These are phyloP conservation scores for Musca vetustissima DNA, from an alignment of 1,140 invertebrate genomes.

Conservation along the genomic window DNA sequence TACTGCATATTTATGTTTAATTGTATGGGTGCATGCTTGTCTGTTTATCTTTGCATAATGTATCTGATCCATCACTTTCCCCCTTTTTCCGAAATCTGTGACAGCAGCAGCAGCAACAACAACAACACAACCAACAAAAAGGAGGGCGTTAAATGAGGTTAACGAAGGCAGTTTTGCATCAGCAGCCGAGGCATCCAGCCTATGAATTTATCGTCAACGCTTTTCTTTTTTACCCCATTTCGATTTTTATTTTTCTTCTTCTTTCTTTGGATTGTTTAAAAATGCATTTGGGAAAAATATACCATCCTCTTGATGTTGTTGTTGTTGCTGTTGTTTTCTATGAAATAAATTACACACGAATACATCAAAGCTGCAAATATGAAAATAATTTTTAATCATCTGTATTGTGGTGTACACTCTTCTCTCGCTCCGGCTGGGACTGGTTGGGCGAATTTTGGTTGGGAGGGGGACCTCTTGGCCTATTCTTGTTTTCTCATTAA, in stretches of 20 bases:
- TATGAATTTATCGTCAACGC: background rate
- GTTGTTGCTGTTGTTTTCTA: no score
- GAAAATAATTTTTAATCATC: constrained; percentile 10
- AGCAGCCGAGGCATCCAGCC: no score
- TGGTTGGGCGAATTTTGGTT: no score
- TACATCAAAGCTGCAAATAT: constrained; percentile 4
- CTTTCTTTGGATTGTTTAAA: constrained; percentile 11
- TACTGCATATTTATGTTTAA: background rate
- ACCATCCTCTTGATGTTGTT: no score
- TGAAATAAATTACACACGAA: constrained; percentile 19
- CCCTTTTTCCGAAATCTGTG: no score
- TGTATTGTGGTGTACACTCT: background rate
- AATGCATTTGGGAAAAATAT: background rate
- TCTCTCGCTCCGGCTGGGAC: no score
- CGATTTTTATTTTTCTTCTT: background rate
- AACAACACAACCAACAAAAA: no score
- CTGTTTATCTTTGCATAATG: background rate
- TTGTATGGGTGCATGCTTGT: background rate
- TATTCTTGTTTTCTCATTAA: no score
- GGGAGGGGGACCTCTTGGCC: no score
- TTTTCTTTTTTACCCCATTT: background rate
- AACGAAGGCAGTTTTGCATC: constrained; percentile 5
- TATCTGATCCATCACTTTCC: background rate
- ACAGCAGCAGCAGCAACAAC: background rate
- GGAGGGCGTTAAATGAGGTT: constrained; percentile 16